Percentiles rank a stretch among this genome's conserved stretches.
Conservation (phyloP, 2,888 invertebrate species). For the Dione juno region DNA sequence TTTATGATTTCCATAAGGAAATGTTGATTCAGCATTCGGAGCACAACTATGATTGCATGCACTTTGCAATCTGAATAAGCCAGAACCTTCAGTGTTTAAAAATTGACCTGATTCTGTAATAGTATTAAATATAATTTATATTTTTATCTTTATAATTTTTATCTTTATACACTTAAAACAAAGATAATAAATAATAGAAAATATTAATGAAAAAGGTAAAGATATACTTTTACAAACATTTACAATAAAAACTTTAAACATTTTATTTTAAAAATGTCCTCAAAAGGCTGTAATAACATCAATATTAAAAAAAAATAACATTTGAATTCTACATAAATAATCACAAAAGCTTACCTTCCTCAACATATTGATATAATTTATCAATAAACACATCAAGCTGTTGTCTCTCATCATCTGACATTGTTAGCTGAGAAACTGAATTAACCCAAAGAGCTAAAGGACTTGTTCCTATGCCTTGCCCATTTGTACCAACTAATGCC, state of each 20-base stretch:
- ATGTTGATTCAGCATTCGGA: constrained; percentile 94
- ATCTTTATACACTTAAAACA: too few species aligned
- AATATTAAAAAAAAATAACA: too few species aligned
- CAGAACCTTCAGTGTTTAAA: constrained; percentile 96
- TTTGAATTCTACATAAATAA: neutral
- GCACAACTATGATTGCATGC: constrained; percentile 95
- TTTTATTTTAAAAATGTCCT: too few species aligned
- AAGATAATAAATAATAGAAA: too few species aligned
- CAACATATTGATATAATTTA: constrained; percentile 91
- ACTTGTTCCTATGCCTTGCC: constrained; percentile 97
- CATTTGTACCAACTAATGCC: constrained; percentile 93
- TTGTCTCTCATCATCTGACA: constrained; percentile 86
- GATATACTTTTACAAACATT: too few species aligned
- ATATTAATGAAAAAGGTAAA: neutral
- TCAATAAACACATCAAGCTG: constrained; percentile 91
- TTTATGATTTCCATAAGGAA: constrained; percentile 91
- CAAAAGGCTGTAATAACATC: too few species aligned
- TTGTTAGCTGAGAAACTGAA: constrained; percentile 86
- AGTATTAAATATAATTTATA: neutral
- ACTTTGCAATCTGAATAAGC: constrained; percentile 93
- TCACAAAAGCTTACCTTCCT: constrained; percentile 86
- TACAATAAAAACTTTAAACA: too few species aligned
- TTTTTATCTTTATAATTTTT: neutral
- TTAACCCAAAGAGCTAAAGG: constrained; percentile 94
- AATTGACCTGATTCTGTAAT: constrained; percentile 88